A percentile compares a stretch with the other conserved stretches of the same genome.
Evolutionary conservation across 1,140 invertebrate genomes (phyloP).

Genomic region (Coptotermes formosanus): DNA sequence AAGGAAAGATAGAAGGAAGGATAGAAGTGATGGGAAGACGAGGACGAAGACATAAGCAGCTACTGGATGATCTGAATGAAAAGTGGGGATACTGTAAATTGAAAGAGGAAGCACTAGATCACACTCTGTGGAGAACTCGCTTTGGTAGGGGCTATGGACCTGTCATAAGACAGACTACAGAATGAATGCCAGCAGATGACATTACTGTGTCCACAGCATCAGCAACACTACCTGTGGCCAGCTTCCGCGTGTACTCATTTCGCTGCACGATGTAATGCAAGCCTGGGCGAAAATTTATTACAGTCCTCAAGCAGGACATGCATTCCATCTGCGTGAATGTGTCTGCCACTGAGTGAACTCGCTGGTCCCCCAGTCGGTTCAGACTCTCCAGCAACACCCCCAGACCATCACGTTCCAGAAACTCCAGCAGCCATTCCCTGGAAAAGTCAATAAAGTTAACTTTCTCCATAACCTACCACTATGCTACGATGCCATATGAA

Average conservation of each 20-base stretch:
- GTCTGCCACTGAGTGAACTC: constrained; percentile 45
- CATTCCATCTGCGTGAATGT: constrained; percentile 51
- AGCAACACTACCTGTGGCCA: constrained; percentile 47
- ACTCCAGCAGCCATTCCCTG: constrained; percentile 52
- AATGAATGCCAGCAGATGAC: neutral
- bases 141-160: neutral
- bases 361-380: constrained; percentile 42
- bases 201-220: no score
- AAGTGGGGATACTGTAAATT: no score
- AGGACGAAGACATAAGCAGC: no score
- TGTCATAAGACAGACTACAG: neutral
- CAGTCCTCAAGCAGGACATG: constrained; percentile 49
- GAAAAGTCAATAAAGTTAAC: neutral
- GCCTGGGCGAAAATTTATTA: constrained; percentile 54
- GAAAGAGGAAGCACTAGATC: no score
- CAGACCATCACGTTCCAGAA: constrained; percentile 50
- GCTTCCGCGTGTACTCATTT: constrained; percentile 46
- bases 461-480: no score
- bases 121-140: no score
- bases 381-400: constrained; percentile 51
- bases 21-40: no score
- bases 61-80: no score
- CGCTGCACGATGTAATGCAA: constrained; percentile 51
- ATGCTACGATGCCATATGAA: no score
- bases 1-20: no score